phyloP scores from a whole-genome alignment of 2,113 vertebrate species.

The Upupa epops region DNA sequence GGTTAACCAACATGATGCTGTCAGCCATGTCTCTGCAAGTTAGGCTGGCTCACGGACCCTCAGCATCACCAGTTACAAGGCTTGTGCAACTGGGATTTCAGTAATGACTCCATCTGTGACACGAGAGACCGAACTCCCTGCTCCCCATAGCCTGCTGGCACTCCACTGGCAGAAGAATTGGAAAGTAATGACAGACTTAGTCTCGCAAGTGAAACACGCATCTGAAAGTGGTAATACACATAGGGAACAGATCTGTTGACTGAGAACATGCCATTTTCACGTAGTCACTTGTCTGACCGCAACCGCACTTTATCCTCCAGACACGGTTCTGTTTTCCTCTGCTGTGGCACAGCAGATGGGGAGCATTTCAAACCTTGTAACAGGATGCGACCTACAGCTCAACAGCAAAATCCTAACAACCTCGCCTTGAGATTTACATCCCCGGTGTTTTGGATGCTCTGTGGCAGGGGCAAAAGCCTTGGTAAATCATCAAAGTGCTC shows the following conservation, averaged over 20 bases:
- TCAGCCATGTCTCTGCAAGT: background rate
- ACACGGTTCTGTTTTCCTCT: conserved; percentile 20
- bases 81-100: background rate
- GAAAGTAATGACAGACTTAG: conserved; percentile 6
- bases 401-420: conserved; percentile 24
- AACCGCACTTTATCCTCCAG: conserved; percentile 25
- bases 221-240: conserved; percentile 5
- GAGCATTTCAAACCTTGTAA: conserved; percentile 44
- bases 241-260: conserved; percentile 28
- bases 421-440: conserved; percentile 30
- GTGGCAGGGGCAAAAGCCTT: background rate
- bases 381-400: background rate
- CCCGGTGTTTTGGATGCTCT: background rate
- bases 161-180: background rate
- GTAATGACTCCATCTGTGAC: background rate
- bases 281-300: conserved; percentile 32
- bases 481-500: conserved; percentile 26
- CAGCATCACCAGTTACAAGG: background rate
- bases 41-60: background rate
- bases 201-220: background rate
- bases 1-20: background rate
- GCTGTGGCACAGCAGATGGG: conserved; percentile 25
- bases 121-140: background rate
- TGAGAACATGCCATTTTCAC: conserved; percentile 45
- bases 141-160: background rate